Evolutionary conservation across 2,797 vertebrate species (phyloP).

Genomic region (Ctenosaura bakeri): DNA sequence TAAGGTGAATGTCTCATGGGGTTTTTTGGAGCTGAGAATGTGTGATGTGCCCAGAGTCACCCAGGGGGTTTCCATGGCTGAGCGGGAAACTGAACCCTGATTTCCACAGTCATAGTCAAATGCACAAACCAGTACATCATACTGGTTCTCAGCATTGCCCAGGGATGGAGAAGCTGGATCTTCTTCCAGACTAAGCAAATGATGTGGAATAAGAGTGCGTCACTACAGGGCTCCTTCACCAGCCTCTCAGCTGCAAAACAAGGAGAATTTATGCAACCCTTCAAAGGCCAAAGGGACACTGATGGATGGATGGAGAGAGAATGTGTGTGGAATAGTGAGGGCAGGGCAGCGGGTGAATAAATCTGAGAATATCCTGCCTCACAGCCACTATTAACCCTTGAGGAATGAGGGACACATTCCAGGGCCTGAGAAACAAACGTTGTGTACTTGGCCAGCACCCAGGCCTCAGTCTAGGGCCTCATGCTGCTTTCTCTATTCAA

Average conservation of each 20-base stretch:
- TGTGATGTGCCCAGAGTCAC: too few relatives aligned
- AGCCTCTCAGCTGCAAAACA: not conserved
- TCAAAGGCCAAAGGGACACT: not conserved
- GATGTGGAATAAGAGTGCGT: not conserved
- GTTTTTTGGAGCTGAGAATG: too few relatives aligned
- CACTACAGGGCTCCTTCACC: rapidly evolving
- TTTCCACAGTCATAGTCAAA: too few relatives aligned
- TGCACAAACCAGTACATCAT: too few relatives aligned
- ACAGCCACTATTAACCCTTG: constrained; percentile 8
- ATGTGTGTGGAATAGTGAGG: too few relatives aligned
- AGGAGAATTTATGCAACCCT: not conserved
- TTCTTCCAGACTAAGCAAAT: not conserved
- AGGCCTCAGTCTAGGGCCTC: not conserved
- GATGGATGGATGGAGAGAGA: too few relatives aligned
- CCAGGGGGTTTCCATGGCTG: too few relatives aligned
- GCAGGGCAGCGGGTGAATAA: not conserved
- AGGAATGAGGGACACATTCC: constrained; percentile 39
- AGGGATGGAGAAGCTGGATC: too few relatives aligned
- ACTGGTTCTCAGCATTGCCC: not conserved
- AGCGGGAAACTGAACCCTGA: too few relatives aligned
- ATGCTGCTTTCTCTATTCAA: not conserved
- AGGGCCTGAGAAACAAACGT: constrained; percentile 44
- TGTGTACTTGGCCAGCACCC: not conserved
- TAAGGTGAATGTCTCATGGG: too few relatives aligned
- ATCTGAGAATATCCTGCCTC: constrained; percentile 20